Base-by-base conservation (phyloP, 2,113 vertebrate species). In the Equus przewalskii region DNA sequence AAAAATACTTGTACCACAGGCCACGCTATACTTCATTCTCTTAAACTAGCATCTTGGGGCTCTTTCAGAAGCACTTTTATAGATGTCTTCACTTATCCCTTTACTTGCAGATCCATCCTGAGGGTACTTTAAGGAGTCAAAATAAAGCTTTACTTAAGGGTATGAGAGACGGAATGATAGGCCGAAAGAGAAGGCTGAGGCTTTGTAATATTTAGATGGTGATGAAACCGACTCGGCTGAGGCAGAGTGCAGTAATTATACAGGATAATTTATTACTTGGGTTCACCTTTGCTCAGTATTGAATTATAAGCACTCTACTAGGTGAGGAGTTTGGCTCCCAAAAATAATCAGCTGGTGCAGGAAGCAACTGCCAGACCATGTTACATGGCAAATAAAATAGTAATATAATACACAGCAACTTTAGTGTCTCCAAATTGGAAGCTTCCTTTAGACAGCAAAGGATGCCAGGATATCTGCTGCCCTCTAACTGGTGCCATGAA, bases 391-490 rank as follows among this genome's bases (percentile, higher is more conserved):
- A 82, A 60, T 67, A 58, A 73, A 89, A 64, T 54, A 78, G 64
- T 86, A 78, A 65, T 44, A 36, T 46, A 79, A 72, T 60, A 46
- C 28, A 18, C 3, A 82, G 82, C 28, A 95, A 76, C 62, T 75
- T 51, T 36, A 78, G 54, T 33, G 60, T 84, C 92, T 88, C 65
- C 95, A 58, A 69, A 54, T 41, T 46, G 82, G 44, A 83, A 96
- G 46, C 7, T 46, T 75, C 89, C n/a, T 72, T 91, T 60, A n/a
- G 24, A 69, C 9, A 51, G 13, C 49, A 64, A 69, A 88, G 65
- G 19, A 89, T 81, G 86, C 75, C 73, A 95, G 60, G 93, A 33
- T 76, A 62, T 94, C 72, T 96, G 95, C 96, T 95, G 95, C 93
- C 96, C 94, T 81, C 97, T 96, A 72, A 72, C 96, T 14, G 93